Evolutionary conservation across 2,888 invertebrate species (phyloP), one percentile per base, ranked within the genome.

Genomic region (Brassicogethes aeneus): DNA sequence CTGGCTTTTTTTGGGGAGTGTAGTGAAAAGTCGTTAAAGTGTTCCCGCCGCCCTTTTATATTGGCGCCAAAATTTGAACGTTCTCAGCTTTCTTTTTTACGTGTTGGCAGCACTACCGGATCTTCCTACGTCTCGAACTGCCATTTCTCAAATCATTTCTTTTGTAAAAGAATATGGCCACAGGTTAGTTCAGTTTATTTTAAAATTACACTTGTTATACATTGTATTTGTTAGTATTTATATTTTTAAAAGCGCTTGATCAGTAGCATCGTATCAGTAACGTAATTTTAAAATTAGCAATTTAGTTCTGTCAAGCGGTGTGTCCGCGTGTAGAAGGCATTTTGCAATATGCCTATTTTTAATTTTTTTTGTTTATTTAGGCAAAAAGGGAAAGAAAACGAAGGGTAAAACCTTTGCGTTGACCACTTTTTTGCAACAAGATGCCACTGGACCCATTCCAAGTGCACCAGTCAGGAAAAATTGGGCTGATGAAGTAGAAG

Each of bases 401-500:
- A 90, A 88, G 76, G 87, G 87, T 66, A 85, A 82, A 65, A 84
- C 85, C 49, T 70, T 91, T 60, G 79, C 81, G 55, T 73, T 93
- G 60, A 86, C 81, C 66, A 83, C 84, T 59, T 91, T 93, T 66
- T 73, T 92, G 54, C n/a, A n/a, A n/a, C 81, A 82, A 47, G 82
- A 83, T 61, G 64, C 66, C 37, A 75, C 79, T 42, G 78, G 78
- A 39, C 73, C 71, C 40, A 59, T 68, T 40, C 70, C 74, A 38
- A 62, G 67, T 37, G 56, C 76, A 43, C 71, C 76, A 41, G 68
- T 76, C 45, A 66, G 74, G 59, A 76, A 76, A 68, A 72, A 66
- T 48, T 89, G 92, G 84, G 89, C 85, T 36, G 86, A 88, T 58
- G 82, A 88, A 60, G 82, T 84, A 55, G 92, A 91, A 60, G 85